Percentiles rank a stretch among this genome's conserved stretches.
phyloP scores from a whole-genome alignment of 2,888 invertebrate genomes.

The Cremastinae sp. region DNA sequence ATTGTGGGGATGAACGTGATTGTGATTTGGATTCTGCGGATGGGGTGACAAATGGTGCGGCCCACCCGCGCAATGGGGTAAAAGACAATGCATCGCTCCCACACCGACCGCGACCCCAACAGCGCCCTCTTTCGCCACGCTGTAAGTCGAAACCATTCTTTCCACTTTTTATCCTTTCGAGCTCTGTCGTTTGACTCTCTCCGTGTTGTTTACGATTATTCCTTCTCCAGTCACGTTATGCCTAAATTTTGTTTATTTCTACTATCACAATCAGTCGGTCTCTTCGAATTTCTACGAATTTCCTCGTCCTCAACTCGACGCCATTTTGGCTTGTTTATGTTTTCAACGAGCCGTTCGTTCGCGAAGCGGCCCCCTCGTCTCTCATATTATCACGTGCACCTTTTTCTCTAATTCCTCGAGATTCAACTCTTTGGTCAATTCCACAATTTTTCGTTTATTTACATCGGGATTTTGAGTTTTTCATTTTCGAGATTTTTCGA shows the following conservation, averaged over 20 bases:
- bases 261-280: conserved; percentile 9
- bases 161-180: conserved; percentile 10
- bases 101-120: conserved; percentile 76
- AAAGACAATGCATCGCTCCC: conserved; percentile 72
- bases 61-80: conserved; percentile 66
- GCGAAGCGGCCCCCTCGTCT: neutral
- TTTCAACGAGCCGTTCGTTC: too few relatives aligned
- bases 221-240: too few relatives aligned
- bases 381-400: too few relatives aligned
- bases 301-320: neutral
- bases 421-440: too few relatives aligned
- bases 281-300: neutral
- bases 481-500: too few relatives aligned
- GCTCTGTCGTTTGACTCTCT: neutral
- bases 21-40: conserved; percentile 75
- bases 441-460: too few relatives aligned
- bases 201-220: neutral
- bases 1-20: conserved; percentile 74
- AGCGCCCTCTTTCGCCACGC: conserved; percentile 76
- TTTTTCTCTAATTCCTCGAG: too few relatives aligned
- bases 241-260: neutral
- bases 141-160: conserved; percentile 76
- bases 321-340: neutral
- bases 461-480: too few relatives aligned
- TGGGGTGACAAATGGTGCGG: conserved; percentile 75